Conservation (phyloP, 1,140 invertebrate genomes). For the Diorhabda carinulata region DNA sequence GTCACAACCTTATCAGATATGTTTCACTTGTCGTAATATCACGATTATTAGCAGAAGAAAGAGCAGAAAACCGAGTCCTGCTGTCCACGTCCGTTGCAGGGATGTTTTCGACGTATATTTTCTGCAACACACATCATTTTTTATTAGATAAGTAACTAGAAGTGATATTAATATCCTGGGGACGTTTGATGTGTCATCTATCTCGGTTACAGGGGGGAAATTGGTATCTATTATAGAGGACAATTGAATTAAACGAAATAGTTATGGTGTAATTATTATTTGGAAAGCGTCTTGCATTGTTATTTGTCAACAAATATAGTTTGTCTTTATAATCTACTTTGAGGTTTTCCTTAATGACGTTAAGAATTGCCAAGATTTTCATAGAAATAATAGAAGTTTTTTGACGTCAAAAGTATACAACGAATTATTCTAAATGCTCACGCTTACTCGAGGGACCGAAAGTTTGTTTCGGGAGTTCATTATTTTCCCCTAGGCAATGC, state of each 20-base stretch:
- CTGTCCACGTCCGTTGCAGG: conserved; percentile 6
- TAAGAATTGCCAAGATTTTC: no score
- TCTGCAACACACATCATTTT: conserved; percentile 1
- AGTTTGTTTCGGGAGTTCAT: not conserved
- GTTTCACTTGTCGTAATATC: conserved; percentile 30
- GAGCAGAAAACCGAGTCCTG: conserved; percentile 6
- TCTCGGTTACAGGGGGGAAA: conserved; percentile 9
- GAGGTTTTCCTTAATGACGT: no score
- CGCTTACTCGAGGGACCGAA: not conserved
- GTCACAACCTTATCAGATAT: conserved; percentile 25
- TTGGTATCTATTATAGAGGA: conserved; percentile 12
- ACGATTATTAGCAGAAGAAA: conserved; percentile 22
- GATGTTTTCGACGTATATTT: not conserved
- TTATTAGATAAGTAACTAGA: conserved; percentile 14
- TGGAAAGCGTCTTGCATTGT: no score
- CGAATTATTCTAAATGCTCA: no score
- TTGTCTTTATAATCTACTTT: no score
- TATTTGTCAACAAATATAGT: no score
- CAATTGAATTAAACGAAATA: not conserved
- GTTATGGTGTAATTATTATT: not conserved
- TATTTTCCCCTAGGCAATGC: not conserved
- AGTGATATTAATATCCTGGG: conserved; percentile 17
- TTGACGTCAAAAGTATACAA: no score
- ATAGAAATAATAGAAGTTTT: no score
- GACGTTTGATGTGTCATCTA: conserved; percentile 9